A percentile compares a stretch with the other conserved stretches of the same genome.
phyloP scores from a whole-genome alignment of 2,113 vertebrate species.

The Solenodon paradoxus region DNA sequence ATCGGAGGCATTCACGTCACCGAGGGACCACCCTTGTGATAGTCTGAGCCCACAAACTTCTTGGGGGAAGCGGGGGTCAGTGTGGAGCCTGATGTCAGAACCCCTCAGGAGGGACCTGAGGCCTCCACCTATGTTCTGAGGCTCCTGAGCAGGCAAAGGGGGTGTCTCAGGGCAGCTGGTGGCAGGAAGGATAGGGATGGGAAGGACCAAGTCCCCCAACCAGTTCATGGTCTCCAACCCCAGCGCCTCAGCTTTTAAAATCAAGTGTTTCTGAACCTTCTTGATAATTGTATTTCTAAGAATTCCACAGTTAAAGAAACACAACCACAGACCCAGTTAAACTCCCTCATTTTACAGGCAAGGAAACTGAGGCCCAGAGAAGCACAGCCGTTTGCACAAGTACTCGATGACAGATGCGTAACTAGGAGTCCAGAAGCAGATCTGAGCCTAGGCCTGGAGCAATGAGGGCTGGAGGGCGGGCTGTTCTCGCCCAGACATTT shows the following conservation, averaged over 20 bases:
- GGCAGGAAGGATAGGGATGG: background rate
- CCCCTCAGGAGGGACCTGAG: no score
- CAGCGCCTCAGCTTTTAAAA: background rate
- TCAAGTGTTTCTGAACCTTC: background rate
- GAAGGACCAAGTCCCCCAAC: background rate
- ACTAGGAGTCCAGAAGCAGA: background rate
- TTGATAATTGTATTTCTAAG: background rate
- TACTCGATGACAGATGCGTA: background rate
- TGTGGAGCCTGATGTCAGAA: background rate
- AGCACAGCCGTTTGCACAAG: background rate
- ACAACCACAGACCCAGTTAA: background rate
- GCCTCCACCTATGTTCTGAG: background rate
- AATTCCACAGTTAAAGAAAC: background rate
- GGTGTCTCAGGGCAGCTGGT: background rate
- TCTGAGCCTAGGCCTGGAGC: background rate
- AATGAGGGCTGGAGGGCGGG: background rate
- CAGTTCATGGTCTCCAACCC: background rate
- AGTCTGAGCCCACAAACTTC: background rate
- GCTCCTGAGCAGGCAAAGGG: accelerated
- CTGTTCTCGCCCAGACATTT: background rate
- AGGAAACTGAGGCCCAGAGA: background rate
- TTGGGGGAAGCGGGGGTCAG: no score
- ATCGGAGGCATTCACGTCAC: background rate
- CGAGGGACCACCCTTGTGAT: background rate
- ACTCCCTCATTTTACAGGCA: background rate